Percentiles rank a stretch among this genome's conserved stretches.
Conservation (phyloP, 1,140 invertebrate species). For the Drosophila jambulina region DNA sequence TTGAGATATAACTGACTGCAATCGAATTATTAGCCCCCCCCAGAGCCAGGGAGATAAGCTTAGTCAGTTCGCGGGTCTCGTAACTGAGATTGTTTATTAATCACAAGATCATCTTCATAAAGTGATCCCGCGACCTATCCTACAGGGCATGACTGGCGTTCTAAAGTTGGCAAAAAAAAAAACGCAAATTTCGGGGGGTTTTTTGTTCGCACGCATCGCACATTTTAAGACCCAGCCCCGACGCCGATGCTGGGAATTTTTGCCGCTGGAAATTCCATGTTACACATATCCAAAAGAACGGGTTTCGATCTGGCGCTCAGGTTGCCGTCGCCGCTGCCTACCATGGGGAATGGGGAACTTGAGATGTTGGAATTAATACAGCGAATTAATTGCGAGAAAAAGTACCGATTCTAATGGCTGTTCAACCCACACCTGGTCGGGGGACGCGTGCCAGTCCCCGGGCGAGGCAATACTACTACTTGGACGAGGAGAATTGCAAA, state of each 20-base stretch:
- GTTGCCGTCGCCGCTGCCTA: not conserved
- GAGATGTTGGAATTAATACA: constrained; percentile 15
- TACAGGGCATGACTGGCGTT: constrained; percentile 1
- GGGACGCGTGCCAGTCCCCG: constrained; percentile 32
- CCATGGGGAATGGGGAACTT: constrained; percentile 43
- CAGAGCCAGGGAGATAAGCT: not conserved
- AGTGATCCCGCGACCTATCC: constrained; percentile 29
- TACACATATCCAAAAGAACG: constrained; percentile 51
- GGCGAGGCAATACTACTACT: not conserved
- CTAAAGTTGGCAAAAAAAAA: constrained; percentile 4
- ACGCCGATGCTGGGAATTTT: constrained; percentile 26
- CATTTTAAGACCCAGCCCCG: constrained; percentile 12
- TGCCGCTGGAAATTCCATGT: constrained; percentile 47
- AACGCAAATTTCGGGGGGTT: constrained; percentile 29
- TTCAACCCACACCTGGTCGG: constrained; percentile 18
- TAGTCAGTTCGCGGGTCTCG: too few relatives aligned
- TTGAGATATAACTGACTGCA: not conserved
- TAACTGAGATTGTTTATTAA: constrained; percentile 8
- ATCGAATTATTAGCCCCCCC: not conserved
- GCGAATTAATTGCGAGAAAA: constrained; percentile 49
- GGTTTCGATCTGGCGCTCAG: constrained; percentile 22
- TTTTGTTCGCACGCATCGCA: constrained; percentile 34
- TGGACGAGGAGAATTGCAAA: not conserved
- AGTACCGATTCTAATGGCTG: constrained; percentile 35
- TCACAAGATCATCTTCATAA: not conserved